Evolutionary conservation across 2,888 invertebrate species (phyloP).

Genomic region (Panorpa germanica): DNA sequence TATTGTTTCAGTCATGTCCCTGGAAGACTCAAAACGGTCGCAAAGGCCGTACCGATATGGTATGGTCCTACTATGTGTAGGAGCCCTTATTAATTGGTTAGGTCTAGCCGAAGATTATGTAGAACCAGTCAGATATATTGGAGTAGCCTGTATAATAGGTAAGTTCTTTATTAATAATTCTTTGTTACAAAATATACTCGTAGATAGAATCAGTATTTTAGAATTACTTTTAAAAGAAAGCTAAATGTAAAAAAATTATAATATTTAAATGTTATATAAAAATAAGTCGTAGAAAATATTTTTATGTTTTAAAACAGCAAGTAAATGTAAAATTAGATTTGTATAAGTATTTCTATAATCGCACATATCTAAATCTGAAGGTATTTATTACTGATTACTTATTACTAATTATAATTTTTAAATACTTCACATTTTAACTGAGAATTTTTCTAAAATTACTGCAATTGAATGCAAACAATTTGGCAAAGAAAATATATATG

Average conservation of each 20-base stretch:
- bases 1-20: conserved; percentile 37
- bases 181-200: neutral
- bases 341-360: too few species aligned
- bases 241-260: neutral
- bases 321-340: too few species aligned
- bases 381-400: too few species aligned
- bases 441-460: too few species aligned
- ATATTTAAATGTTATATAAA: too few species aligned
- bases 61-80: conserved; percentile 50
- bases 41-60: conserved; percentile 56
- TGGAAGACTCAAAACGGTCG: conserved; percentile 43
- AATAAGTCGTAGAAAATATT: too few species aligned
- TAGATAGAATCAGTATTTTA: neutral
- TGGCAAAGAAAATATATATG: too few species aligned
- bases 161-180: conserved; percentile 1
- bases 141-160: conserved; percentile 46
- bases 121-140: conserved; percentile 51
- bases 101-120: conserved; percentile 53
- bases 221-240: neutral
- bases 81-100: conserved; percentile 55
- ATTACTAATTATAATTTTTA: too few species aligned
- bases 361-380: too few species aligned
- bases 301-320: too few species aligned
- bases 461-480: too few species aligned
- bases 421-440: too few species aligned